Evolutionary conservation across 2,113 vertebrate species (phyloP), one percentile per base, ranked within the genome.

Genomic region (Cynocephalus volans): DNA sequence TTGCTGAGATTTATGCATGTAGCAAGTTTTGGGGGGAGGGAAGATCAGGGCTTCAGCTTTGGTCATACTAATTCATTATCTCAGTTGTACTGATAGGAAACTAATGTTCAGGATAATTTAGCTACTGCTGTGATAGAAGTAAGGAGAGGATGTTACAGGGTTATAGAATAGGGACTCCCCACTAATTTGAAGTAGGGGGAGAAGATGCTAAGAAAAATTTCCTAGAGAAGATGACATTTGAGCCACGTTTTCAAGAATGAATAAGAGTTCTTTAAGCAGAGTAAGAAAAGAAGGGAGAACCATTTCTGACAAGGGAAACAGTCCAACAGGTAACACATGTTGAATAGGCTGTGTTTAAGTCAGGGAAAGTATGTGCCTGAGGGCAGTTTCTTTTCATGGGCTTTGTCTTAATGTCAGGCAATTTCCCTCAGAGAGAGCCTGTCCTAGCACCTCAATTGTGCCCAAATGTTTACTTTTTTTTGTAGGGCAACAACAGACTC

Each of bases 401-500:
- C 62, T 84, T 64, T 72, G 45, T 50, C 19, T 79, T 36, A n/a
- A 48, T 72, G 31, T 72, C 72, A 84, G 52, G 3, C 56, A 65
- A 18, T 88, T 94, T 64, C 45, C 36, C 28, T 56, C 12, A 72
- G 60, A 92, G 88, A 87, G 12, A 86, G 36, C 50, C 41, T 21
- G 26, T 45, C 8, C 67, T 81, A 45, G 31, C 52, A 88, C 26
- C 48, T 24, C 54, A 50, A 4, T 80, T 79, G 21, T 48, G 36
- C 13, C 41, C 83, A 73, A 79, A 72, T 12, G 45, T 76, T 13
- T 86, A 52, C 72, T 86, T 92, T 95, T 95, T 77, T 41, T 80
- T 67, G 11, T 33, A 93, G 1, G 28, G 41, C 52, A 90, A 80
- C 64, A 56, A 70, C 89, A 88, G 21, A 54, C 33, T 67, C 73